Conservation (phyloP, 2,113 vertebrate genomes). For the Ammospiza nelsoni region DNA sequence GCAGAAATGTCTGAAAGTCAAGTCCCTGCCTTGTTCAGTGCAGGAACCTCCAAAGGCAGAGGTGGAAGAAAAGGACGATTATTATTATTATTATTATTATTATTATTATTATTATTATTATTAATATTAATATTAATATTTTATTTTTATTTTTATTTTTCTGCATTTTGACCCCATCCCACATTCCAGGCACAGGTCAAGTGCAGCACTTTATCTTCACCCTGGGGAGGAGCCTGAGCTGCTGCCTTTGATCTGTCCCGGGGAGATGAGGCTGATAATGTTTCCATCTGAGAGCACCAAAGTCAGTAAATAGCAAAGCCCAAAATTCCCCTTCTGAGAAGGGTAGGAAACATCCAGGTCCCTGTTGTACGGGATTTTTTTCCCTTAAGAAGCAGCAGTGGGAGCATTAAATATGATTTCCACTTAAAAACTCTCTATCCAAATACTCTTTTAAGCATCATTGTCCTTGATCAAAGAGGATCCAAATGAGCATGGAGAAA, state of each 20-base stretch:
- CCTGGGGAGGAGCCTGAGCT: slow-evolving; percentile 33
- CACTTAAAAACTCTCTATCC: not conserved
- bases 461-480: not conserved
- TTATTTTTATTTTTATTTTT: not conserved
- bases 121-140: not conserved
- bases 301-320: slow-evolving; percentile 37
- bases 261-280: slow-evolving; percentile 46
- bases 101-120: not conserved
- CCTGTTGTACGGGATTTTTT: not conserved
- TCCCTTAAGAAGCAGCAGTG: not conserved
- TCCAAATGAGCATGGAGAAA: not conserved
- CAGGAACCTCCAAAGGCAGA: not conserved
- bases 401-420: slow-evolving; percentile 10
- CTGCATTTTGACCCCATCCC: slow-evolving; percentile 46
- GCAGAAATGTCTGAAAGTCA: not conserved
- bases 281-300: slow-evolving; percentile 44
- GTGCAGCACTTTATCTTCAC: slow-evolving; percentile 50
- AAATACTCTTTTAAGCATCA: not conserved
- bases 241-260: slow-evolving; percentile 29
- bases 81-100: not conserved
- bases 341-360: not conserved
- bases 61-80: not conserved
- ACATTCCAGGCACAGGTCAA: slow-evolving; percentile 47
- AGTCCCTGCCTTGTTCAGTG: not conserved
- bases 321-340: slow-evolving; percentile 18